phyloP scores from a whole-genome alignment of 2,797 vertebrate genomes.

The Tragelaphus eurycerus region DNA sequence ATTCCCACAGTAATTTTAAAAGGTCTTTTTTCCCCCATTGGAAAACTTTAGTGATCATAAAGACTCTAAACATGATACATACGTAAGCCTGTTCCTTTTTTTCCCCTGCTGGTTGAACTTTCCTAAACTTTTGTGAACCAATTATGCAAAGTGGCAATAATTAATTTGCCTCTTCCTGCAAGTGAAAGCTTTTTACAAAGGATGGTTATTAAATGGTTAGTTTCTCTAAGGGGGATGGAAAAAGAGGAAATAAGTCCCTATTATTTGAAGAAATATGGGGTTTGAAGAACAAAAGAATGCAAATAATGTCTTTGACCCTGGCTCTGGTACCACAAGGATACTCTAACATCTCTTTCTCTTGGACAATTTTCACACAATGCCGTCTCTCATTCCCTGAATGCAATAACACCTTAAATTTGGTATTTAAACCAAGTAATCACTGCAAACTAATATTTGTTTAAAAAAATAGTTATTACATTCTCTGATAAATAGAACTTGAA shows the following conservation, averaged over 20 bases:
- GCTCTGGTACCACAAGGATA: background rate
- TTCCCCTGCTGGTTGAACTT: background rate
- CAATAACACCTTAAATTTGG: background rate
- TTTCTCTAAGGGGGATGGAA: background rate
- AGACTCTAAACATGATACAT: background rate
- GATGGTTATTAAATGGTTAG: background rate
- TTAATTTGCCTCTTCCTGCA: conserved; percentile 33
- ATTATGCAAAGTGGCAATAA: conserved; percentile 11
- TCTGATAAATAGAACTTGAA: background rate
- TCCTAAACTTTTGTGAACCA: conserved; percentile 18
- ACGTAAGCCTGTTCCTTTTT: background rate
- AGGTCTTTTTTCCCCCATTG: background rate
- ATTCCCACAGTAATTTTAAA: background rate
- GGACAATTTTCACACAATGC: background rate
- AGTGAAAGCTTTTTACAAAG: background rate
- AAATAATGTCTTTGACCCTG: background rate
- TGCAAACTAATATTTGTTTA: conserved; percentile 11
- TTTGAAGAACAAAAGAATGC: conserved; percentile 20
- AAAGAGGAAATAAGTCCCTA: background rate
- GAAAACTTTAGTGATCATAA: background rate
- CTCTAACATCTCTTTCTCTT: background rate
- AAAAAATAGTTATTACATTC: background rate
- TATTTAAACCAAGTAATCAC: background rate
- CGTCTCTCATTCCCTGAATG: background rate
- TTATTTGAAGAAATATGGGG: background rate